These are phyloP conservation scores for Ara ararauna DNA, from an alignment of 2,797 vertebrate genomes.

Conservation along the genomic window DNA sequence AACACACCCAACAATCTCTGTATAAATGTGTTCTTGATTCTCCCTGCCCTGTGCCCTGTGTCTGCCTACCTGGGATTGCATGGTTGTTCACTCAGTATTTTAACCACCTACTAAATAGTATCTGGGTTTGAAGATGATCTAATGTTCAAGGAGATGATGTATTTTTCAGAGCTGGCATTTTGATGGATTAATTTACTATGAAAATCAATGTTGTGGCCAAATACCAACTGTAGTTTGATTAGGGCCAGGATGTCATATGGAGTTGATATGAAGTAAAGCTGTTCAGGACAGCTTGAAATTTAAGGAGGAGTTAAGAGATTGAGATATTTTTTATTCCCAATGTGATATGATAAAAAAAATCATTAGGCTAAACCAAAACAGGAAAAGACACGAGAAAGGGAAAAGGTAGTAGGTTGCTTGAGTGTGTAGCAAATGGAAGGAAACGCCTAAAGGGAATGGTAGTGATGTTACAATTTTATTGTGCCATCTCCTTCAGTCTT, in stretches of 20 bases:
- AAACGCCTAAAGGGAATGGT: background rate
- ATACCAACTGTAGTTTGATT: background rate
- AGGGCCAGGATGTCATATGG: rapidly evolving
- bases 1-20: background rate
- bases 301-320: background rate
- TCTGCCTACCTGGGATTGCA: background rate
- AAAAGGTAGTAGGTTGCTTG: background rate
- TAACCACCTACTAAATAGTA: background rate
- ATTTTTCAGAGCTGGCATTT: background rate
- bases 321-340: background rate
- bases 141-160: rapidly evolving
- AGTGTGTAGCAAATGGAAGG: background rate
- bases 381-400: rapidly evolving
- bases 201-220: background rate
- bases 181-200: background rate
- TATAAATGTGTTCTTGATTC: background rate
- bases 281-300: background rate
- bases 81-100: background rate
- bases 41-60: background rate
- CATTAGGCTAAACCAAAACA: background rate
- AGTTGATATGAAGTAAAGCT: background rate
- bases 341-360: background rate
- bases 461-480: rapidly evolving
- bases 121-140: background rate
- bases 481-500: background rate